Evolutionary conservation across 1,140 invertebrate genomes (phyloP).

Genomic region (Leptinotarsa defecta): DNA sequence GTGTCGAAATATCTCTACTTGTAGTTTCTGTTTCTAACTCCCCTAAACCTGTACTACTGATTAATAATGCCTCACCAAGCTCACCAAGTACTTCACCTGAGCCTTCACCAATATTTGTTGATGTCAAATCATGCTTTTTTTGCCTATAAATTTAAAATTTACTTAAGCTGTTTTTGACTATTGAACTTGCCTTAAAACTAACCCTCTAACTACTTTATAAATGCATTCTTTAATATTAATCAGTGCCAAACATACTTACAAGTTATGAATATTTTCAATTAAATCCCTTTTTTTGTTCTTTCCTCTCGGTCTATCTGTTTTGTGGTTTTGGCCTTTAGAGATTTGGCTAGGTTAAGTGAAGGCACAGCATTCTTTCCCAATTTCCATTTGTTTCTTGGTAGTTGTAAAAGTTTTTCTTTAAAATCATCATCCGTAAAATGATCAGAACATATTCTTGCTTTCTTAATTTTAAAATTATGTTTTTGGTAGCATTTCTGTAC

Average conservation of each 20-base stretch:
- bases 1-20: too few relatives aligned
- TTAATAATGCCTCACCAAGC: too few relatives aligned
- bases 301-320: slow-evolving; percentile 22
- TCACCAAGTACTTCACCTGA: too few relatives aligned
- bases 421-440: slow-evolving; percentile 34
- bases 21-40: too few relatives aligned
- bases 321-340: slow-evolving; percentile 12
- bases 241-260: slow-evolving; percentile 12
- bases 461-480: slow-evolving; percentile 27
- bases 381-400: slow-evolving; percentile 29
- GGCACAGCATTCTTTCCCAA: slow-evolving; percentile 26
- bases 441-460: slow-evolving; percentile 30
- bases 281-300: slow-evolving; percentile 29
- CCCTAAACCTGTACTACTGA: too few relatives aligned
- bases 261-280: slow-evolving; percentile 25
- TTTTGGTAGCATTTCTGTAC: not conserved
- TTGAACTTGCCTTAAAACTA: too few relatives aligned
- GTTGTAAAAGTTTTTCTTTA: slow-evolving; percentile 32
- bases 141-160: too few relatives aligned
- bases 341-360: slow-evolving; percentile 7
- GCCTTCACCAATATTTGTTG: too few relatives aligned
- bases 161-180: too few relatives aligned
- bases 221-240: slow-evolving; percentile 9
- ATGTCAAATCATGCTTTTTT: too few relatives aligned
- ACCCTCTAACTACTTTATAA: too few relatives aligned